Evolutionary conservation across 2,113 vertebrate species (phyloP), one percentile per base, ranked within the genome.

Genomic region (Struthidea cinerea): DNA sequence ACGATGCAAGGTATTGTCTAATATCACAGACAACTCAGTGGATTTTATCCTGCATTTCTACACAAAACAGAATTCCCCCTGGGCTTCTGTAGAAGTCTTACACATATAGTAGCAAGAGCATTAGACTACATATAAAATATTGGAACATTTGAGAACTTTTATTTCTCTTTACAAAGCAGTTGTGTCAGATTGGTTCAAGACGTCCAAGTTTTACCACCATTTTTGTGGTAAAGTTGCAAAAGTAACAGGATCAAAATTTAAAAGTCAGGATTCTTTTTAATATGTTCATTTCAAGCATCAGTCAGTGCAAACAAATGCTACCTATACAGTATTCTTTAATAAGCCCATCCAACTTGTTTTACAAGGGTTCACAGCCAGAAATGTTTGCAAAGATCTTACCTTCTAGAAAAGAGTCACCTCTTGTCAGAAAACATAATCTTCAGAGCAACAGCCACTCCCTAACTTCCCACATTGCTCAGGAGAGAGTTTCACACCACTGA

Each of bases 321-420:
- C 11, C 52, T 47, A 24, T 9, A n/a, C 0, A 1, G 15, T n/a
- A 37, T 18, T 63, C 24, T 21, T 89, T 59, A 93, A 61, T 30
- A 94, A 32, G 24, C 32, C 47, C 18, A 70, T 59, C 19, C 59
- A 95, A 83, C 59, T 70, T 47, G 60, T 67, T 88, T 83, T 39
- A 65, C 41, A 83, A 71, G 28, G 24, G 22, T 73, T 84, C 33
- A 63, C 9, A 23, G 39, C 26, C 59, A 88, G 71, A 87, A 94
- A 82, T 16, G 16, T 37, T 76, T 76, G 39, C 70, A 53, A 96
- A 93, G 68, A 55, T 30, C 91, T 93, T 96, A 93, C 89, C 94
- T 88, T 88, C 28, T 20, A 30, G 20, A 85, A 35, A 63, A 84
- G 35, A 52, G 37, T 28, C 56, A 41, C 10, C 33, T 82, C 67